Evolutionary conservation across 2,888 invertebrate genomes (phyloP), one percentile per base, ranked within the genome.

Genomic region (Actias luna): DNA sequence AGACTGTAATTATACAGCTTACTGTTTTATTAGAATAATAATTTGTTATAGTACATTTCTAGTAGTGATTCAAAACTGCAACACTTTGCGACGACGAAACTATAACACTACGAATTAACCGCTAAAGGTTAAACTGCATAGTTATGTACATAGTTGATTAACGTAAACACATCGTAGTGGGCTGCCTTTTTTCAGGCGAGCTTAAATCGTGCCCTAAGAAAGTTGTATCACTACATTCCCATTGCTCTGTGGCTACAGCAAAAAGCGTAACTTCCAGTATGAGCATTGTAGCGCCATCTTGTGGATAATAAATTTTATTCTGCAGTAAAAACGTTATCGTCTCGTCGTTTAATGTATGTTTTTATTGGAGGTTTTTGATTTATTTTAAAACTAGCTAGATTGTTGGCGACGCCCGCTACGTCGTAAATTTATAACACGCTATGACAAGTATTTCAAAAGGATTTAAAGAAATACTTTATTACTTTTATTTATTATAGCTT

Each of bases 221-320:
- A 39, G 42, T 22, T 46, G 12, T 46, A 46, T 22, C 10, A 46
- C 46, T 46, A 12, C 1, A 10, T 12, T 12, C 16, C 22, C 2
- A 46, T 25, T 46, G 3, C 10, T 22, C 46, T 46, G 12, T 46
- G 22, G 22, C 22, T 5, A 46, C 7, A 46, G 22, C 10, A 46
- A 22, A 46, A 46, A 5, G 8, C 10, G 46, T 8, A 46, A 46
- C 46, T 18, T 18, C 22, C 22, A 46, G 46, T 2, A 46, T 1
- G 46, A 22, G 46, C 22, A 46, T 46, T 46, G 10, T 46, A 46
- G 16, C 46, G 46, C 46, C 46, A 46, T 46, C 46, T 46, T 46
- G 46, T 46, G 22, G 46, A 8, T 46, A 46, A 46, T 46, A 46
- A 46, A 46, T 46, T 46, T 46, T 46, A 46, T 46, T 22, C 46